These are phyloP conservation scores for Aphodius sticticus DNA, from an alignment of 2,888 invertebrate species.

Conservation along the genomic window DNA sequence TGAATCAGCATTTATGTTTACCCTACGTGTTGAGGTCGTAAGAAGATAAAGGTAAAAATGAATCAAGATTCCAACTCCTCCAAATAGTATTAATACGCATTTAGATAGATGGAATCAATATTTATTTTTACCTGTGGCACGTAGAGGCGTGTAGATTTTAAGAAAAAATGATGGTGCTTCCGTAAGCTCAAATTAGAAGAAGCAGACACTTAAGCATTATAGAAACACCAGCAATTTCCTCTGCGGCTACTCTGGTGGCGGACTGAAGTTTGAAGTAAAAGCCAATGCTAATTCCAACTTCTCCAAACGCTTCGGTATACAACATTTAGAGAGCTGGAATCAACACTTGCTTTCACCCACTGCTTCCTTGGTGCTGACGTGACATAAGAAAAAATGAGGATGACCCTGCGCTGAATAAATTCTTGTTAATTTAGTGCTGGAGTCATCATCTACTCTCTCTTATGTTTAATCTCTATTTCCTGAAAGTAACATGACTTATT, in stretches of 20 bases:
- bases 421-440: no score
- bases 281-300: not conserved
- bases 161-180: conserved; percentile 4
- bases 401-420: no score
- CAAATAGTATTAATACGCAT: not conserved
- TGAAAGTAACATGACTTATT: no score
- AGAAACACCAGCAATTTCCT: not conserved
- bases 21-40: not conserved
- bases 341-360: not conserved
- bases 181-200: not conserved
- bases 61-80: not conserved
- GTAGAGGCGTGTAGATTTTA: not conserved
- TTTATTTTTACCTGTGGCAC: not conserved
- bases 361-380: no score
- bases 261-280: not conserved
- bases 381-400: no score
- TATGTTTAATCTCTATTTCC: no score
- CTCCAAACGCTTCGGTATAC: not conserved
- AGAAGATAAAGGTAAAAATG: not conserved
- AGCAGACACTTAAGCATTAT: not conserved
- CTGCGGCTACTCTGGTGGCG: not conserved
- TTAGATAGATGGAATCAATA: conserved; percentile 4
- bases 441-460: no score
- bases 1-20: not conserved
- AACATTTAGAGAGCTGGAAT: not conserved